These are phyloP conservation scores for Athalia circularis DNA, from an alignment of 2,888 invertebrate genomes.

Conservation along the genomic window DNA sequence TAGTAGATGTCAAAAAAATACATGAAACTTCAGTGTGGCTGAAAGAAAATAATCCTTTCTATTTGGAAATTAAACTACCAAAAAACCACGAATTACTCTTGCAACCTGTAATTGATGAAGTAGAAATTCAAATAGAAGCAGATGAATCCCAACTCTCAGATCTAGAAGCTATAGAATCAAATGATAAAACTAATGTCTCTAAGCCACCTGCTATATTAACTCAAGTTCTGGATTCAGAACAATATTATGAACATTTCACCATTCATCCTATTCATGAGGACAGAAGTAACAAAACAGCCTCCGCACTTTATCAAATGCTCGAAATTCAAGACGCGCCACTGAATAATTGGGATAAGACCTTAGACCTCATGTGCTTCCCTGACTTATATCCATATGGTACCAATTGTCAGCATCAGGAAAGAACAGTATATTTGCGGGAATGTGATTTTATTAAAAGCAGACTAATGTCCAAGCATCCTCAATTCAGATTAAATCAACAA, in stretches of 20 bases:
- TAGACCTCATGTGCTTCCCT: slow-evolving; percentile 57
- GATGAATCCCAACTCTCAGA: slow-evolving; percentile 28
- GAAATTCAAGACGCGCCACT: slow-evolving; percentile 52
- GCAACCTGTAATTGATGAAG: slow-evolving; percentile 33
- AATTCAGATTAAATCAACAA: slow-evolving; percentile 53
- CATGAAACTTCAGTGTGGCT: slow-evolving; percentile 59
- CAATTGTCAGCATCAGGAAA: slow-evolving; percentile 52
- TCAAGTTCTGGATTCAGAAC: slow-evolving; percentile 45
- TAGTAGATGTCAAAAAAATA: slow-evolving; percentile 63
- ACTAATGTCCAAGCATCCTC: slow-evolving; percentile 53
- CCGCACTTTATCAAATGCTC: slow-evolving; percentile 56
- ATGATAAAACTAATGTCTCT: background rate
- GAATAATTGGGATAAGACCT: slow-evolving; percentile 46
- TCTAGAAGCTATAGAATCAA: background rate
- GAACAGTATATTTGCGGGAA: slow-evolving; percentile 51
- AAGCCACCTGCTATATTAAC: slow-evolving; percentile 26
- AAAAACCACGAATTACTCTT: slow-evolving; percentile 47
- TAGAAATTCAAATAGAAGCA: slow-evolving; percentile 48
- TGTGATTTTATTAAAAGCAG: slow-evolving; percentile 56
- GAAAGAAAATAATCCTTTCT: slow-evolving; percentile 61
- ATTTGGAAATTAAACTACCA: slow-evolving; percentile 58
- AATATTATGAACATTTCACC: slow-evolving; percentile 52
- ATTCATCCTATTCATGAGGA: slow-evolving; percentile 55
- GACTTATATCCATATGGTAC: slow-evolving; percentile 54
- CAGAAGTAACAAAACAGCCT: slow-evolving; percentile 51